Evolutionary conservation across 2,888 invertebrate genomes (phyloP).

Genomic region (Drosophila setosimentum): DNA sequence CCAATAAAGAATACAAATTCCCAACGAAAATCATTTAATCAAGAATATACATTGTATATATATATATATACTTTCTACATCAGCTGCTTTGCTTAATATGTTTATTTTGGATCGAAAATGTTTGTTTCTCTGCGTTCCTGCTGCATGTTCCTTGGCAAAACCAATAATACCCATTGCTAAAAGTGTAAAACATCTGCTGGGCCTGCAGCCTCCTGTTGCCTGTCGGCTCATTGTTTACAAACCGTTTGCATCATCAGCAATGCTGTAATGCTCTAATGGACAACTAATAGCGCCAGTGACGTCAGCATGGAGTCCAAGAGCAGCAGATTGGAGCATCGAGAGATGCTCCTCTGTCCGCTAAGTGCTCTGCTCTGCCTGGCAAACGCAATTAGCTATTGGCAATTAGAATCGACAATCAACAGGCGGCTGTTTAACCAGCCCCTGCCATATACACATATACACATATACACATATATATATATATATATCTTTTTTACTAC

Average conservation of each 20-base stretch:
- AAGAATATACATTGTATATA: not conserved
- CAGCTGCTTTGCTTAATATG: not conserved
- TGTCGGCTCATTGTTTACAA: conserved; percentile 38
- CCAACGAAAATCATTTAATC: not conserved
- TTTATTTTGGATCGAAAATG: not conserved
- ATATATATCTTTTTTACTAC: not conserved
- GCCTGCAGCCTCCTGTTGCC: conserved; percentile 25
- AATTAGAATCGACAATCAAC: conserved; percentile 43
- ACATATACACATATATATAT: too few species aligned
- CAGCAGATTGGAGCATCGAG: not conserved
- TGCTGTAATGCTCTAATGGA: conserved; percentile 20
- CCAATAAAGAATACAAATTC: too few species aligned
- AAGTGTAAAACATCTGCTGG: conserved; percentile 28
- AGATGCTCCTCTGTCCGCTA: conserved; percentile 15
- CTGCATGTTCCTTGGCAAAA: not conserved
- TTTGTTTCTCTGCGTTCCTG: not conserved
- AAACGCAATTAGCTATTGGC: conserved; percentile 65
- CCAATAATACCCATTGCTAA: not conserved
- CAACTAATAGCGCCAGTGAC: conserved; percentile 59
- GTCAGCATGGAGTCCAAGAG: conserved; percentile 16
- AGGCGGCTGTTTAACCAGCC: conserved; percentile 18
- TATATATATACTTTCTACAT: not conserved
- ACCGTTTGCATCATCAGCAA: conserved; percentile 19
- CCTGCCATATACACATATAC: not conserved
- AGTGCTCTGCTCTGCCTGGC: conserved; percentile 7